Conservation (phyloP, 2,797 vertebrate species). For the Cossypha polioptera region DNA sequence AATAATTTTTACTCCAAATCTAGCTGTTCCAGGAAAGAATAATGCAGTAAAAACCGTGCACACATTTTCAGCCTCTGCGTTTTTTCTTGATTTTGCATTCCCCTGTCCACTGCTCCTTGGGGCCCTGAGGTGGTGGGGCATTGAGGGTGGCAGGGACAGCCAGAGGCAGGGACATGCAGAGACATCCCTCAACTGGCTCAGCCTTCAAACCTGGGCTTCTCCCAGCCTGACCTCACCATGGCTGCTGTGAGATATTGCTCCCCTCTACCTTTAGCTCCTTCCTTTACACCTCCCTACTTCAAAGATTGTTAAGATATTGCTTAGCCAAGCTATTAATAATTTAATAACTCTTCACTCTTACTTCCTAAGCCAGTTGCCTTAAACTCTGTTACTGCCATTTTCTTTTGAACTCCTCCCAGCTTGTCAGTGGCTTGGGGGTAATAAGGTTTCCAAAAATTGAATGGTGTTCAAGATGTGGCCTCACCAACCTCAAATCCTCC, state of each 20-base stretch:
- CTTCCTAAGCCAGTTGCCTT: background rate
- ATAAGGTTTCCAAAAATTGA: background rate
- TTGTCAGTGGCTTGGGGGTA: background rate
- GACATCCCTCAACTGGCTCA: background rate
- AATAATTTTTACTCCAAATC: background rate
- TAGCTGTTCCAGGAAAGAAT: background rate
- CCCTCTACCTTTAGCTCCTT: background rate
- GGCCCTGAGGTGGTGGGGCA: fast-evolving
- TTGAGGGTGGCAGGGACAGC: background rate
- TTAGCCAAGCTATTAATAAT: background rate
- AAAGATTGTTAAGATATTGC: background rate
- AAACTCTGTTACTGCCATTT: background rate
- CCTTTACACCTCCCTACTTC: background rate
- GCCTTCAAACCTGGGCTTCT: background rate
- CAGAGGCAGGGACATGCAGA: background rate
- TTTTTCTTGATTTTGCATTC: background rate
- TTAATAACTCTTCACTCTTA: background rate
- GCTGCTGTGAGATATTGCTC: background rate
- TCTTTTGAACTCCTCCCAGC: background rate
- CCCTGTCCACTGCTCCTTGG: background rate
- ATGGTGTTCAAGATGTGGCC: background rate
- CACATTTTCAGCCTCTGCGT: background rate
- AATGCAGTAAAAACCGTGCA: background rate
- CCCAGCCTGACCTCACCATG: background rate
- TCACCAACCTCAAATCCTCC: background rate